These are phyloP conservation scores for Gadopsis bispinosus DNA, from an alignment of 2,797 vertebrate genomes.

Conservation along the genomic window DNA sequence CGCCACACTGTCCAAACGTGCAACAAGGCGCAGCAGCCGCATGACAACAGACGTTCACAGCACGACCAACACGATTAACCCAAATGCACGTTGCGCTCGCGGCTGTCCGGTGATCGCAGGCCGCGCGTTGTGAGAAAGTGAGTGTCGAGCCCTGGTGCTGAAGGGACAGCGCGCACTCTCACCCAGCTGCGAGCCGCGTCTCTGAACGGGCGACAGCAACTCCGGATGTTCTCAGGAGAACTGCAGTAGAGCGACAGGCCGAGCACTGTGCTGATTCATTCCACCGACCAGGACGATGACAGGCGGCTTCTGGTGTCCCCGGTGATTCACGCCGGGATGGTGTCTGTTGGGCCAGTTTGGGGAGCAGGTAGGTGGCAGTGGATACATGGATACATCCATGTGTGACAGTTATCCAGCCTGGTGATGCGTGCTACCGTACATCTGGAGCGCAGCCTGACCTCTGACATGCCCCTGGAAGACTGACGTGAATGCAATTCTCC, in stretches of 20 bases:
- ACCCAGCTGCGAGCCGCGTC: constrained; percentile 13
- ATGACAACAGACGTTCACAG: not conserved
- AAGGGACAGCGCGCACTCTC: constrained; percentile 77
- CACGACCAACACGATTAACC: not conserved
- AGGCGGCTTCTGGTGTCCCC: constrained; percentile 13
- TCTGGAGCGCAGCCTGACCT: constrained; percentile 3
- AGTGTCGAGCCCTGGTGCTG: constrained; percentile 72
- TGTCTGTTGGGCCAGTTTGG: not conserved
- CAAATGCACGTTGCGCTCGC: not conserved
- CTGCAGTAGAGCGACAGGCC: not conserved
- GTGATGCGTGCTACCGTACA: not conserved
- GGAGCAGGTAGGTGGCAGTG: not conserved
- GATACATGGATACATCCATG: not conserved
- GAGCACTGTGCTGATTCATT: not conserved
- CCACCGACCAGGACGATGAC: constrained; percentile 4
- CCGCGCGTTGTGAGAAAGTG: not conserved
- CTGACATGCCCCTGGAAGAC: not conserved
- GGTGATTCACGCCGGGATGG: constrained; percentile 27
- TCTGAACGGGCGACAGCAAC: not conserved
- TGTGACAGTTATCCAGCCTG: not conserved
- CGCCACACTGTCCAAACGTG: not conserved
- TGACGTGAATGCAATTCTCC: not conserved
- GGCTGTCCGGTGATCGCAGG: not conserved
- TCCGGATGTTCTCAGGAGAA: not conserved
- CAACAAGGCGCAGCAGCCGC: not conserved